A percentile compares a stretch with the other conserved stretches of the same genome.
Conservation (phyloP, 1,140 invertebrate genomes). For the Zaprionus inermis region DNA sequence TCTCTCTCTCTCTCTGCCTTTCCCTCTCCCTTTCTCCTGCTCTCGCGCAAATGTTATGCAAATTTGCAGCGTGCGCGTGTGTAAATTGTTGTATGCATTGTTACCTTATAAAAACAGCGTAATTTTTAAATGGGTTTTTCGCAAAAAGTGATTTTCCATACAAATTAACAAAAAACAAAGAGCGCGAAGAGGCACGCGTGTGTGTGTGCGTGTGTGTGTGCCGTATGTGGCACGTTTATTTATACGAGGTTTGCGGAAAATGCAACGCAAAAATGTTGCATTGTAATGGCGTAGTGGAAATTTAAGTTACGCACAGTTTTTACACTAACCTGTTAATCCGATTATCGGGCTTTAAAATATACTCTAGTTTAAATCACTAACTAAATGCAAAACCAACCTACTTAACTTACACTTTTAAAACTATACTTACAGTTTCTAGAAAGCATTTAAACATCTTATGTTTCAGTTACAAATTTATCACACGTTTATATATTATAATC, state of each 20-base stretch:
- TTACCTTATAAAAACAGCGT: slow-evolving; percentile 81
- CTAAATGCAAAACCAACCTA: no score
- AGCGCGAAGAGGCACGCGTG: not conserved
- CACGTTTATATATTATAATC: no score
- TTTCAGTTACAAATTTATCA: no score
- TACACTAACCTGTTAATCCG: slow-evolving; percentile 4
- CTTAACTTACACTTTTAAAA: no score
- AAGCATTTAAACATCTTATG: no score
- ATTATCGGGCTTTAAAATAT: not conserved
- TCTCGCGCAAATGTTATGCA: slow-evolving; percentile 75
- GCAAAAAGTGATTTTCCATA: slow-evolving; percentile 81
- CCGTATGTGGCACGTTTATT: slow-evolving; percentile 52
- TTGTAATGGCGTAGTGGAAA: slow-evolving; percentile 12
- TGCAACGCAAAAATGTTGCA: slow-evolving; percentile 40
- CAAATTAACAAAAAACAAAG: slow-evolving; percentile 75
- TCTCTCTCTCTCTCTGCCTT: not conserved
- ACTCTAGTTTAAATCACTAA: not conserved
- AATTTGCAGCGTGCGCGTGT: slow-evolving; percentile 77
- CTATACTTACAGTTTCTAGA: no score
- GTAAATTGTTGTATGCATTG: slow-evolving; percentile 82
- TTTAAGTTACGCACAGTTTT: slow-evolving; percentile 6
- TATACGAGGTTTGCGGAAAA: slow-evolving; percentile 51
- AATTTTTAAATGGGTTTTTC: slow-evolving; percentile 79
- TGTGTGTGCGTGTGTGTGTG: slow-evolving; percentile 22
- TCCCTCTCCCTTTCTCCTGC: not conserved